These are phyloP conservation scores for Parasteatoda tepidariorum DNA, from an alignment of 1,140 invertebrate species.

Conservation along the genomic window DNA sequence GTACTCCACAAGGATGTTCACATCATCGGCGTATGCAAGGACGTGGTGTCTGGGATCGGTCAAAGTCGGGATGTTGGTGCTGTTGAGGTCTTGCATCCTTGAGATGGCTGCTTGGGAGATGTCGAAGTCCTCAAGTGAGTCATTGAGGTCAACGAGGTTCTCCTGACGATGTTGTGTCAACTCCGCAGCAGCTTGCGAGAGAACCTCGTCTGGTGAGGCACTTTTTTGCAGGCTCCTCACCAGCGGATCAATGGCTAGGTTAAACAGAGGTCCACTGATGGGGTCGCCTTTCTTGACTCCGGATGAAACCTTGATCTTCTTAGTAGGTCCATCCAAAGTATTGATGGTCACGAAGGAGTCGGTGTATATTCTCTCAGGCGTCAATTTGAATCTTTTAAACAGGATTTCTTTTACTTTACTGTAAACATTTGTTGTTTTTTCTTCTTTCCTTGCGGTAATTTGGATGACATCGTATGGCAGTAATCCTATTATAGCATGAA, in stretches of 20 bases:
- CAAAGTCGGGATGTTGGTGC: background rate
- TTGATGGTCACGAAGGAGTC: background rate
- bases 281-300: conserved; percentile 69
- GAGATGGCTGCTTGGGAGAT: too few relatives aligned
- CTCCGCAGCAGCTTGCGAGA: too few relatives aligned
- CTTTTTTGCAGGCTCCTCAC: background rate
- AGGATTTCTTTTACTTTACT: too few relatives aligned
- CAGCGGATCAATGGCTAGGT: conserved; percentile 67
- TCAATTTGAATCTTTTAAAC: too few relatives aligned
- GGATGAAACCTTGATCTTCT: conserved; percentile 64
- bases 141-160: too few relatives aligned
- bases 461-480: too few relatives aligned
- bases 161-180: too few relatives aligned
- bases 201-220: too few relatives aligned
- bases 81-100: background rate
- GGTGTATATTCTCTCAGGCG: background rate
- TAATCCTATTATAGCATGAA: too few relatives aligned
- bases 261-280: conserved; percentile 68
- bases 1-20: background rate
- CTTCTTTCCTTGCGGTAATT: too few relatives aligned
- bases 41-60: background rate
- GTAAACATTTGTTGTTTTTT: too few relatives aligned
- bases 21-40: background rate
- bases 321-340: conserved; percentile 60
- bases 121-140: too few relatives aligned